A percentile compares a stretch with the other conserved stretches of the same genome.
Conservation (phyloP, 2,888 invertebrate genomes). For the Germaria angustata region DNA sequence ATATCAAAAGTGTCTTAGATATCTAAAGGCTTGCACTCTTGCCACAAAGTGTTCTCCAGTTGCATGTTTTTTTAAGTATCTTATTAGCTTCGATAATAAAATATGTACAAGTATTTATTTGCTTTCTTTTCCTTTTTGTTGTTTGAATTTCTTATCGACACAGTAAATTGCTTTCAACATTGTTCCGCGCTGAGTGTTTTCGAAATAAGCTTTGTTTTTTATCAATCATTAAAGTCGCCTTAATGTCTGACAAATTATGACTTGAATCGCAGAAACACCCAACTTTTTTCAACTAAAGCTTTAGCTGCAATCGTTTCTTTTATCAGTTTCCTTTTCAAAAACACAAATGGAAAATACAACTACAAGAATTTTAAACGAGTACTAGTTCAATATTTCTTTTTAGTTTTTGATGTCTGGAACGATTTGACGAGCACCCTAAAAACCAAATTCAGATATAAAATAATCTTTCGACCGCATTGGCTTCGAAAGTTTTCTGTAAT, state of each 20-base stretch:
- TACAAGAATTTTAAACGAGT: neutral
- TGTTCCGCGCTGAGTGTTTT: conserved; percentile 12
- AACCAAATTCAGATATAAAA: too few species aligned
- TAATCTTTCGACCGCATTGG: too few species aligned
- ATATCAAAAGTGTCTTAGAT: too few species aligned
- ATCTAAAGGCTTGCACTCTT: too few species aligned
- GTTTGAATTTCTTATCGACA: conserved; percentile 37
- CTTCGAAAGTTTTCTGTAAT: too few species aligned
- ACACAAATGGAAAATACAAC: neutral
- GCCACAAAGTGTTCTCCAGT: too few species aligned
- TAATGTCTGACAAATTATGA: conserved; percentile 70
- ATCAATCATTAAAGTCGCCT: conserved; percentile 73
- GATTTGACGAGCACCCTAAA: neutral
- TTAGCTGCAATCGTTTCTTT: neutral
- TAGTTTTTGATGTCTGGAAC: neutral
- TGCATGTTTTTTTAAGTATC: too few species aligned
- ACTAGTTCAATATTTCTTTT: neutral
- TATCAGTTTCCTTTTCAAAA: neutral
- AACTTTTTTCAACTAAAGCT: conserved; percentile 32
- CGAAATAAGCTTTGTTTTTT: conserved; percentile 48
- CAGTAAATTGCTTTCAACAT: conserved; percentile 4
- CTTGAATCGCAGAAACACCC: conserved; percentile 24
- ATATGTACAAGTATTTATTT: neutral
- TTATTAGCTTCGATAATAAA: too few species aligned
- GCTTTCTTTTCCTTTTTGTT: neutral